Base-by-base conservation (phyloP, 2,113 vertebrate genomes). In the Sander vitreus region DNA sequence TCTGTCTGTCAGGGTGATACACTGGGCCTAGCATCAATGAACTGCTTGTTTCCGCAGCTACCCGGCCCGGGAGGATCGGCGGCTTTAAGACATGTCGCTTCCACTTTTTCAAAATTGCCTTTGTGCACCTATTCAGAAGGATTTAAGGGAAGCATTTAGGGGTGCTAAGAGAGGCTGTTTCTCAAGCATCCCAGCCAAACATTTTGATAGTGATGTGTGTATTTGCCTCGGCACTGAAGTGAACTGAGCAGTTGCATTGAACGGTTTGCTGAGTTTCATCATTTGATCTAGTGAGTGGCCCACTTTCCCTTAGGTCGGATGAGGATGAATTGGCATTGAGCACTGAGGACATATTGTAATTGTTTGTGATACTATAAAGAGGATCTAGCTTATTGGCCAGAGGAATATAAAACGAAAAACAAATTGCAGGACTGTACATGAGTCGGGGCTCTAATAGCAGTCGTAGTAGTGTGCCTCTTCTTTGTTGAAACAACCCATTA, bases 1-100 rank as follows among this genome's bases (percentile, higher is more conserved):
- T 91, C 88, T 94, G 92, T 93, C 87, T 71, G 72, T 91, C 85
- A 78, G 84, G 76, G 84, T 91, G 85, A 89, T 87, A 80, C 90
- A 85, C 90, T 91, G 87, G 50, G 74, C 73, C 75, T 62, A 65
- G 81, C 84, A 76, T 91, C 93, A 95, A 95, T 94, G 93, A 88
- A 18, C 48, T 12, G 21, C 84, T 94, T 96, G 94, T 95, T 93
- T 93, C 86, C 57, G 3, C 54, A 62, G 84, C 68, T 25, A 82
- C 84, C 81, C 69, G 75, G 77, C 69, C 81, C 60, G 25, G 73
- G 80, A 86, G 83, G 78, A 91, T 82, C 82, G 53, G 81, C 48
- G 30, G 83, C 88, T 81, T 85, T n/a, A 73, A 85, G 91, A 91
- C 88, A 72, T 91, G 85, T 89, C 70, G 76, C 90, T 93, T 94